Evolutionary conservation across 2,888 invertebrate species (phyloP), one percentile per base, ranked within the genome.

Genomic region (Leucophenga maculata): DNA sequence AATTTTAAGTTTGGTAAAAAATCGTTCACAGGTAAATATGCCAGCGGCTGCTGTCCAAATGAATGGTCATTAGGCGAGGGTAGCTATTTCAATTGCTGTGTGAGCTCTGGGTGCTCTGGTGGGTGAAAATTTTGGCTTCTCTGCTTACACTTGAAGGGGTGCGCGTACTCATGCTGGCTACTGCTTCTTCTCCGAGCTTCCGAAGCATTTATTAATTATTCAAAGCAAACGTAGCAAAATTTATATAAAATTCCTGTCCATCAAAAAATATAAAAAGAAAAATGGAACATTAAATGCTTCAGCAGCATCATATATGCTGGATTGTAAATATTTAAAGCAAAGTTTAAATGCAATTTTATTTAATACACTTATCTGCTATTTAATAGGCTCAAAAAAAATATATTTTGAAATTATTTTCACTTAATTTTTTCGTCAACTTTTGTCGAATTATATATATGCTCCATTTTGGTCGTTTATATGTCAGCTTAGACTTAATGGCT

Each of bases 41-140:
- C 20, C 57, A 67, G 11, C 20, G 39, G 26, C 32, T 31, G 22
- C 14, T 22, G 39, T 39, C 44, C 55, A 54, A 54, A 66, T 66
- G 66, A 20, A 50, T 68, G 60, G 67, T 60, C 67, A 68, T 68
- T 68, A 68, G 50, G 39, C 50, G 16, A 46, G 62, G 65, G 31
- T 31, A 3, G 31, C 46, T 20, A 52, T 20, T 20, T 16, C 20
- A 16, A 1, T 18, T 50, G 22, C 20, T n/a, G 16, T 39, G 65
- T 31, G 31, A 9, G 64, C n/a, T n/a, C n/a, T n/a, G n/a, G 16
- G 16, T 62, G 20, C 48, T 44, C n/a, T n/a, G n/a, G n/a, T n/a
- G 62, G 13, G 50, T 50, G 16, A 3, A 18, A 3, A n/a, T 54
- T 13, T 16, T 1, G 3, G 55, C 55, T 20, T 18, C 16, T 65